Evolutionary conservation across 2,888 invertebrate genomes (phyloP), one percentile per base, ranked within the genome.

Genomic region (Osmoderma eremita): DNA sequence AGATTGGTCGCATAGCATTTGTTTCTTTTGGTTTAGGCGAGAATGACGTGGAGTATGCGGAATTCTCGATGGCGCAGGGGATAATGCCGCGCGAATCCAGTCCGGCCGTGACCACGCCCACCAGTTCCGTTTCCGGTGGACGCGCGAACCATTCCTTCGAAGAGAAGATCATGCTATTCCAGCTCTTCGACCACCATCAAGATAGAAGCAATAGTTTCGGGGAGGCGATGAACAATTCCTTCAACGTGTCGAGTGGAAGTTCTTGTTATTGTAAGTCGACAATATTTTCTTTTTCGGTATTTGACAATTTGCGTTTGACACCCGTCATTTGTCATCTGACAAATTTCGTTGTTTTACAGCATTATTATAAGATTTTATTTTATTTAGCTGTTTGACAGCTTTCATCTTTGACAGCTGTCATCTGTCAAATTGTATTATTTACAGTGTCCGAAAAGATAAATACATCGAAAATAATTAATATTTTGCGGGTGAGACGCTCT

Each of bases 41-140:
- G 78, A 90, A 90, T 76, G 90, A 90, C 78, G 88, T 90, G 8
- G 90, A 90, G 77, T 86, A 86, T 72, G 86, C 85, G 0, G 87
- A 87, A 78, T 82, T 87, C 45, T 84, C 85, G 18, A 83, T 85
- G 83, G 80, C 82, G 3, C 84, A 84, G 71, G 78, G 83, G n/a
- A 76, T 83, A 69, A 68, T 75, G 50, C 73, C 79, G 61, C 75
- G 79, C 41, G 78, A 79, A 56, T 71, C 78, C 12, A 78, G 75
- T 69, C 75, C 75, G 22, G 71, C 70, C 22, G 71, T 71, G 6
- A 71, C 71, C 1, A 67, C 68, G 54, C 73, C 75, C 20, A 72
- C 72, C 42, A 65, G 69, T 18, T 68, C 72, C 2, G 75, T 74
- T 0, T 74, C 75, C 15, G 67, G 69, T 20, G 49, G 67, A 17